Percentiles rank a stretch among this genome's conserved stretches.
phyloP scores from a whole-genome alignment of 2,888 invertebrate species.

The Amiota communis region DNA sequence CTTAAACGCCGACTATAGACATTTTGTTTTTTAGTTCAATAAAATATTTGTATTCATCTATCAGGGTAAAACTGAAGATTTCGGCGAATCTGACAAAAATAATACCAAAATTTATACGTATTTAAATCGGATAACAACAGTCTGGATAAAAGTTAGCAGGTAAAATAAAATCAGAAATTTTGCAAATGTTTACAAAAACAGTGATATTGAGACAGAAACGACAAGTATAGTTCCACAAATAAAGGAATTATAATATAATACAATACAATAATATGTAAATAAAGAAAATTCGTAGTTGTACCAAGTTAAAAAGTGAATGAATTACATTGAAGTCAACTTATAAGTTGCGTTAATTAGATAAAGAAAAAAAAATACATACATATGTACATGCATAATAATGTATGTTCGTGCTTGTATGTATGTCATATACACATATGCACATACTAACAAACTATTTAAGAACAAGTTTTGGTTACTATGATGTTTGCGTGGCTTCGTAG shows the following conservation, averaged over 20 bases:
- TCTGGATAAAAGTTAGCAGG: conserved; percentile 47
- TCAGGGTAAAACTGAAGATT: neutral
- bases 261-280: conserved; percentile 29
- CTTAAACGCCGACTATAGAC: conserved; percentile 33
- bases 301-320: too few species aligned
- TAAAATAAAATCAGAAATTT: conserved; percentile 53
- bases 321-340: neutral
- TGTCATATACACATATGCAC: conserved; percentile 23
- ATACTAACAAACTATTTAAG: neutral
- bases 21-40: conserved; percentile 34
- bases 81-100: conserved; percentile 22
- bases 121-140: conserved; percentile 44
- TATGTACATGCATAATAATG: conserved; percentile 43
- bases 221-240: conserved; percentile 35
- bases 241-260: neutral
- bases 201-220: conserved; percentile 41
- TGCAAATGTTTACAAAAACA: conserved; percentile 35
- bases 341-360: conserved; percentile 60
- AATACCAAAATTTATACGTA: neutral
- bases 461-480: too few species aligned
- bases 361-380: conserved; percentile 50
- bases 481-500: too few species aligned
- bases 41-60: conserved; percentile 10
- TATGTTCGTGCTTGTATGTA: conserved; percentile 34
- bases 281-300: too few species aligned